Percentiles rank a stretch among this genome's conserved stretches.
Conservation (phyloP, 2,888 invertebrate genomes). For the Thera britannica region DNA sequence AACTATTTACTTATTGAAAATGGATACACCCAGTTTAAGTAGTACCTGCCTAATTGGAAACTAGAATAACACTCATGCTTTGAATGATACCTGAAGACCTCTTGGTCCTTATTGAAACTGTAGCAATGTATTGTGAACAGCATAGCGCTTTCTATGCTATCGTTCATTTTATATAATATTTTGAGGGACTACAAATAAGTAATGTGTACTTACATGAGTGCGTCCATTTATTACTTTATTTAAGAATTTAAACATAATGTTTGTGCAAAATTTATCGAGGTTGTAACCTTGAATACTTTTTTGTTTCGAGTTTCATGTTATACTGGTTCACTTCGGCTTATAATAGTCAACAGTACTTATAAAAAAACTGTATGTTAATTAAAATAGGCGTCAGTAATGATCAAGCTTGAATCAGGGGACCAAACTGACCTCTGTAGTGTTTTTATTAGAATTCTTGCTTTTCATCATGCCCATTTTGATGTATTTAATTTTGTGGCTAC, state of each 20-base stretch:
- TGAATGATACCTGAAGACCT: background rate
- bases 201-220: constrained; percentile 71
- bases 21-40: background rate
- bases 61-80: background rate
- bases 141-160: background rate
- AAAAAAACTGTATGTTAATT: constrained; percentile 14
- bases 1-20: background rate
- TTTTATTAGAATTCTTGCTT: background rate
- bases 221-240: constrained; percentile 61
- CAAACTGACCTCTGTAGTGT: constrained; percentile 56
- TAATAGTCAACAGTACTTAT: constrained; percentile 27
- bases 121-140: background rate
- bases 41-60: background rate
- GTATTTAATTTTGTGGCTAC: background rate
- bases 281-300: constrained; percentile 53
- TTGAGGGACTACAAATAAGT: constrained; percentile 50
- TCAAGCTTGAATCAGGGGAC: constrained; percentile 52
- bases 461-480: background rate
- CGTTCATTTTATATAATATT: constrained; percentile 24
- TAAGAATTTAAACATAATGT: constrained; percentile 23
- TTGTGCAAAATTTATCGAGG: constrained; percentile 38
- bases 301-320: constrained; percentile 49
- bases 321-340: constrained; percentile 40
- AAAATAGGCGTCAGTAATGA: constrained; percentile 30
- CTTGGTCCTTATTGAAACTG: background rate